Evolutionary conservation across 1,140 invertebrate species (phyloP), one percentile per base, ranked within the genome.

Genomic region (Atta texana): DNA sequence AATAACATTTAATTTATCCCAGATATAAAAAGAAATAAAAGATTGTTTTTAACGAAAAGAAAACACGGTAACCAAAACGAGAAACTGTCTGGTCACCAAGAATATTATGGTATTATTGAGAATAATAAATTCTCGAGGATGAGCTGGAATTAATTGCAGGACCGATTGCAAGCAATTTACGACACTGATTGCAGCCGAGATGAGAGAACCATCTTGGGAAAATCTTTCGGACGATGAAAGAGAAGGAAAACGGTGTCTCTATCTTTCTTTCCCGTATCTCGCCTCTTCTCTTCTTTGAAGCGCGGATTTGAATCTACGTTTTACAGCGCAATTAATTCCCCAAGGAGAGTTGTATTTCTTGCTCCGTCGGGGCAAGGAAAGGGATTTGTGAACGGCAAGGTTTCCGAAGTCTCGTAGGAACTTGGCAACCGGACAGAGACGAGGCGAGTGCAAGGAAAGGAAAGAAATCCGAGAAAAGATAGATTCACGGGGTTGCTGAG

Each of bases 281-380:
- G 21, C 8, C 57, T 80, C 55, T 55, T 77, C 85, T 86, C 87
- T 89, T 86, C 89, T 92, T 91, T 91, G 86, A 92, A 90, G 86
- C 87, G 77, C 77, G 88, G 89, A 92, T 92, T 92, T 92, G 91
- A 92, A 92, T 92, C 90, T 88, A 91, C 92, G 92, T 91, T 92
- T 92, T 92, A 92, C 91, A 87, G 90, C 87, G 90, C 91, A 92
- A 92, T 92, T 92, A 92, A 92, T 92, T 92, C 91, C 91, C 91
- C 80, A 90, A 92, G 91, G 91, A 92, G 91, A 91, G 91, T 92
- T 92, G 91, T 91, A 92, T 92, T 92, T 92, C 91, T 92, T 92
- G 90, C 91, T 84, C 89, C 87, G 89, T 28, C 87, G 85, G 63
- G 90, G 81, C 76, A 88, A 80, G 88, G 91, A 86, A 92, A 92